Percentiles rank a stretch among this genome's conserved stretches.
These are phyloP conservation scores for Odontothrips loti DNA, from an alignment of 2,888 invertebrate genomes.

Conservation along the genomic window DNA sequence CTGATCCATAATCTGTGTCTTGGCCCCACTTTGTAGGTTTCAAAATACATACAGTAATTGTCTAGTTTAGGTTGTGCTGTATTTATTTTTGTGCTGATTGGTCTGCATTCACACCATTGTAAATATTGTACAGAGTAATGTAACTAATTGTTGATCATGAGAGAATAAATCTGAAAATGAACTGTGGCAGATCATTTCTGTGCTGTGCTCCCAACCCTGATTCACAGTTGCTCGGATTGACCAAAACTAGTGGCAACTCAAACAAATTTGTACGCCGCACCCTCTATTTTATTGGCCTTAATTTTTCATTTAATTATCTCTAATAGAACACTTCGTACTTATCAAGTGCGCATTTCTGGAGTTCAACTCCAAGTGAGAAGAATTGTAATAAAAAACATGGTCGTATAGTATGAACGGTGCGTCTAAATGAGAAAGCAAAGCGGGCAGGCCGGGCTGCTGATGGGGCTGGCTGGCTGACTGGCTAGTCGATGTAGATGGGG, in stretches of 20 bases:
- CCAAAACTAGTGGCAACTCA: too few species aligned
- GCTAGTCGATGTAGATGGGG: constrained; percentile 8
- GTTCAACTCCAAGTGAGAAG: not conserved
- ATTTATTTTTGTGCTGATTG: not conserved
- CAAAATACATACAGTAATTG: too few species aligned
- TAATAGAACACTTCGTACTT: not conserved
- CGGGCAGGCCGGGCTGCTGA: not conserved
- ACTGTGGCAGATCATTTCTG: not conserved
- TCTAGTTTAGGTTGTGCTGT: not conserved
- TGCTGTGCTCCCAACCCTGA: too few species aligned
- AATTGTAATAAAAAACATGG: not conserved
- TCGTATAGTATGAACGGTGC: not conserved
- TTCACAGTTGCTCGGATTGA: too few species aligned
- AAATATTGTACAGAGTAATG: constrained; percentile 7
- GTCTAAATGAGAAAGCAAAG: not conserved
- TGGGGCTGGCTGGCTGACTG: not conserved
- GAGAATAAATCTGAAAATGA: not conserved
- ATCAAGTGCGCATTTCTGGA: not conserved
- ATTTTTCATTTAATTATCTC: not conserved
- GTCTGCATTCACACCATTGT: not conserved
- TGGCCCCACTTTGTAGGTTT: too few species aligned
- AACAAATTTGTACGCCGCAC: too few species aligned
- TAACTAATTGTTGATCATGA: not conserved
- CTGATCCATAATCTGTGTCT: not conserved
- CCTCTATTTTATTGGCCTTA: too few species aligned